phyloP scores from a whole-genome alignment of 2,113 vertebrate genomes.

The Bos indicus region DNA sequence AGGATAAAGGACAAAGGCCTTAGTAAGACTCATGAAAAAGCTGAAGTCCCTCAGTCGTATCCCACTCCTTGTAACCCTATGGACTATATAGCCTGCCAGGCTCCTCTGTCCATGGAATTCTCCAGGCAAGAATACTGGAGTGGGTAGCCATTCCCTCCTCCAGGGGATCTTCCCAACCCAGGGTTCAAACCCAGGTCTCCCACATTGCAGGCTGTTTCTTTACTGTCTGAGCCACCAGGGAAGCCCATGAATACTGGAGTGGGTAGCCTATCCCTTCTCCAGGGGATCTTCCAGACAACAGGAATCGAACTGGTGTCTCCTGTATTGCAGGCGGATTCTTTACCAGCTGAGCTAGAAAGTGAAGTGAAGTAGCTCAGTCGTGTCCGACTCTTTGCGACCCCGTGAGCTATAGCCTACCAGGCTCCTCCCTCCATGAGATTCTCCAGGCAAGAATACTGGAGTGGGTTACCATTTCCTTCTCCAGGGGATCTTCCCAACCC shows the following conservation, averaged over 20 bases:
- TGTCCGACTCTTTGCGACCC: too few relatives aligned
- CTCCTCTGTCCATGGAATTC: background rate
- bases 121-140: background rate
- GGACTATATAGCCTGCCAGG: background rate
- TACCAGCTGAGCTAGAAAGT: background rate
- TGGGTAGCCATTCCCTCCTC: background rate
- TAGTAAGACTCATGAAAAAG: background rate
- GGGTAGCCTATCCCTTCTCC: background rate
- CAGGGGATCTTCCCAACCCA: background rate
- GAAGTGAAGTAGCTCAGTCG: too few relatives aligned
- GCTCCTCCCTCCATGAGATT: too few relatives aligned
- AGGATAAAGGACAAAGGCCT: background rate
- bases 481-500: too few relatives aligned
- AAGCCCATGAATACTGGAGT: background rate
- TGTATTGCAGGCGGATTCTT: background rate
- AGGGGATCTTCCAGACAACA: background rate
- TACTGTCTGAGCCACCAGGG: background rate
- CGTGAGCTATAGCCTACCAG: too few relatives aligned
- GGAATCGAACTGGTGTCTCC: background rate
- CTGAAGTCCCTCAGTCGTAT: background rate
- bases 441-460: too few relatives aligned
- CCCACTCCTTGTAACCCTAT: background rate
- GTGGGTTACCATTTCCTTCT: too few relatives aligned
- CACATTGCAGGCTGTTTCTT: background rate
- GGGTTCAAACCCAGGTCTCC: background rate